Conservation (phyloP, 1,140 invertebrate genomes). For the Radopholus similis region DNA sequence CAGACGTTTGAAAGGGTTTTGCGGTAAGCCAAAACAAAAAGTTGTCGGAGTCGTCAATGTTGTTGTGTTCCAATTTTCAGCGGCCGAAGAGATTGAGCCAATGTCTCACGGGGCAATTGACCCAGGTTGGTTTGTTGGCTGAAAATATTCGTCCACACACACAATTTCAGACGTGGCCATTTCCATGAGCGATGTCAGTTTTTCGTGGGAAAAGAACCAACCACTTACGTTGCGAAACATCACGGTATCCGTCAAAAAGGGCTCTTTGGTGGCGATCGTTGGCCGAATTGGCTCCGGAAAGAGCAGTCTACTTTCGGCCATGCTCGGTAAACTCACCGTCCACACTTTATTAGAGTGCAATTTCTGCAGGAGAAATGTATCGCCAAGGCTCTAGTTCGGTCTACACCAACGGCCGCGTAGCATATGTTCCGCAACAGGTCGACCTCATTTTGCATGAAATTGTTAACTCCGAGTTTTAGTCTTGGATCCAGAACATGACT, state of each 20-base stretch:
- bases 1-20: conserved; percentile 47
- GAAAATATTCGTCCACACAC: neutral
- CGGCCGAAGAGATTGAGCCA: conserved; percentile 51
- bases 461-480: conserved; percentile 47
- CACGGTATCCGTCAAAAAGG: neutral
- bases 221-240: conserved; percentile 3
- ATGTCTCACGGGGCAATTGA: neutral
- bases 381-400: conserved; percentile 24
- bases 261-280: conserved; percentile 21
- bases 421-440: conserved; percentile 77
- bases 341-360: conserved; percentile 4
- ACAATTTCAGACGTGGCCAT: neutral
- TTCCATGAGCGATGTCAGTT: conserved; percentile 28
- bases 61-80: too few species aligned
- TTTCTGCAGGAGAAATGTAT: conserved; percentile 66
- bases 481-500: conserved; percentile 90
- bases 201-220: conserved; percentile 12
- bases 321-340: conserved; percentile 48
- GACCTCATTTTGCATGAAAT: neutral
- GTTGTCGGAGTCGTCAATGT: too few species aligned
- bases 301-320: conserved; percentile 32
- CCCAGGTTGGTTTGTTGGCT: conserved; percentile 1
- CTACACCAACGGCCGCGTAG: conserved; percentile 32
- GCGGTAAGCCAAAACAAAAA: too few species aligned
- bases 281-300: conserved; percentile 32